These are phyloP conservation scores for Oasisia sp. DNA, from an alignment of 2,888 invertebrate species.

Conservation along the genomic window DNA sequence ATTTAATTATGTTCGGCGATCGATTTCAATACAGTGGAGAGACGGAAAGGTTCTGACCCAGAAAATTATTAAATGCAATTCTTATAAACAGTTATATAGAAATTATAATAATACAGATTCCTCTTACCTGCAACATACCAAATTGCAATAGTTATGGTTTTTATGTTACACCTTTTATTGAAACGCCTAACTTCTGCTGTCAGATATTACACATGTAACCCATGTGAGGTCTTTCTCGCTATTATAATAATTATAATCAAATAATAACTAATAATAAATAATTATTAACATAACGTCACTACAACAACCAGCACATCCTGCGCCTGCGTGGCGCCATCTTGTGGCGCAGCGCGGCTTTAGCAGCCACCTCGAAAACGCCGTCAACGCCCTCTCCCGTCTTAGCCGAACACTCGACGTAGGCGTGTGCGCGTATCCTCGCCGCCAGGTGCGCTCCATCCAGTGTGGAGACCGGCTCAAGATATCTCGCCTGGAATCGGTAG, in stretches of 20 bases:
- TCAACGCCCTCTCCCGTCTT: slow-evolving; percentile 12
- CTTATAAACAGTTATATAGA: no score
- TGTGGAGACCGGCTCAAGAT: neutral
- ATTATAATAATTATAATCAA: neutral
- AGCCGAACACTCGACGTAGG: slow-evolving; percentile 1
- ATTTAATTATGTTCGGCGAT: no score
- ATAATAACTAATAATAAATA: no score
- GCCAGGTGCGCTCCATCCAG: neutral
- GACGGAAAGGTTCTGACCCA: no score
- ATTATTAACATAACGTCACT: neutral
- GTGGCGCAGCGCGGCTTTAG: neutral
- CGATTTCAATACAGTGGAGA: no score
- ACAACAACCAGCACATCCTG: neutral
- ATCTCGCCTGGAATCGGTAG: neutral
- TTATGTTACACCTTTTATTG: neutral
- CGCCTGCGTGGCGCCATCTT: neutral
- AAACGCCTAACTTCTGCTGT: neutral
- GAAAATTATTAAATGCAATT: no score
- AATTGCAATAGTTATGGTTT: neutral
- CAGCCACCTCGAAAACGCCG: slow-evolving; percentile 13
- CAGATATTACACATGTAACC: neutral
- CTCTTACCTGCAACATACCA: no score
- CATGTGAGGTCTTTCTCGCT: neutral
- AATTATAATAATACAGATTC: no score
- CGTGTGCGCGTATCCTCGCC: neutral